A percentile compares a stretch with the other conserved stretches of the same genome.
phyloP scores from a whole-genome alignment of 2,113 vertebrate species.

The Forbesichthys papilliferus region DNA sequence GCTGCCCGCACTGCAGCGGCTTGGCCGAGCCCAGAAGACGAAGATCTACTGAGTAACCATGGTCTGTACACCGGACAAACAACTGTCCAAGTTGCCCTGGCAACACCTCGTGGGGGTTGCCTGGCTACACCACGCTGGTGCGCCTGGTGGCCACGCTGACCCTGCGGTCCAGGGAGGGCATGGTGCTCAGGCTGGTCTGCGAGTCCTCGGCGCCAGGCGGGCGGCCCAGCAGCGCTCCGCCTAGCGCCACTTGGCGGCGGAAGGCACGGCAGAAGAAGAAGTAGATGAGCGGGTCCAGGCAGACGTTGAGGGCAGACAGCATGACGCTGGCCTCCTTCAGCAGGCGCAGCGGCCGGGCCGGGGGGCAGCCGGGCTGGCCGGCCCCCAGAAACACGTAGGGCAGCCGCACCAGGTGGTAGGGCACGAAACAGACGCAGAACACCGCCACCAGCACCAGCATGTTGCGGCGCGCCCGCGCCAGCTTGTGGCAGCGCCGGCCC shows the following conservation, averaged over 20 bases:
- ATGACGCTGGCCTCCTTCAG: conserved; percentile 67
- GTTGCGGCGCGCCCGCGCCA: conserved; percentile 62
- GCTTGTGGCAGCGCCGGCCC: conserved; percentile 19
- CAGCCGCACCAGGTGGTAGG: conserved; percentile 73
- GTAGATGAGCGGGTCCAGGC: conserved; percentile 76
- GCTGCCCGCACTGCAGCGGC: no score
- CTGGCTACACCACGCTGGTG: no score
- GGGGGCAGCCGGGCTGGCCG: not conserved
- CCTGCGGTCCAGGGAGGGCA: no score
- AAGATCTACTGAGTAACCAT: no score
- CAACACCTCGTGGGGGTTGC: no score
- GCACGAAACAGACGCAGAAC: conserved; percentile 76
- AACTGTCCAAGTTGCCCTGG: no score
- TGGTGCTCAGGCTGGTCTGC: no score
- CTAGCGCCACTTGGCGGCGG: not conserved
- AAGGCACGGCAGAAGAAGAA: conserved; percentile 74
- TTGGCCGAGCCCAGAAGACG: no score
- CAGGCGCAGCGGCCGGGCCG: conserved; percentile 33
- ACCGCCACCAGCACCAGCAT: conserved; percentile 68
- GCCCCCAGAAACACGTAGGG: conserved; percentile 56
- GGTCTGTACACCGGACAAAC: no score
- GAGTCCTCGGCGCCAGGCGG: not conserved
- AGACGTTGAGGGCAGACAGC: conserved; percentile 69
- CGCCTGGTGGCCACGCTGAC: no score
- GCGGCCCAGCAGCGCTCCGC: conserved; percentile 59